Base-by-base conservation (phyloP, 2,888 invertebrate genomes). In the Gymnoscelis rufifasciata region DNA sequence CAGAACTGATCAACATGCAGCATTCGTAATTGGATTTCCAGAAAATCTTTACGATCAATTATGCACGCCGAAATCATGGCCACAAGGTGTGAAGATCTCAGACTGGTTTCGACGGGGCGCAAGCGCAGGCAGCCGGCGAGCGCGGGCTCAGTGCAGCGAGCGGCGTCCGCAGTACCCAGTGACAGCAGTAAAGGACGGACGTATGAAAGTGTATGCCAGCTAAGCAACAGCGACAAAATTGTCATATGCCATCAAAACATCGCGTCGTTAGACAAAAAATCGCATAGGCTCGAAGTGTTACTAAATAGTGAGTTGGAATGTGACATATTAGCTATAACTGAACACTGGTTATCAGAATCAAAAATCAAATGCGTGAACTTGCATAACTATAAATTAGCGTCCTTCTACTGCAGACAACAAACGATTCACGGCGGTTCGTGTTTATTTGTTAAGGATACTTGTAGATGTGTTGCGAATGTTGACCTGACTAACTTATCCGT, bases 91-190 rank as follows among this genome's bases (percentile, higher is more conserved):
- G 3, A 42, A 42, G 13, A 4, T 46, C 1, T 38, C 43, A 7
- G 39, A 50, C 26, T 50, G 50, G 46, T 50, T 46, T 51, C 50
- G 26, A 11, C 26, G 15, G 8, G 13, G 27, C 7, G 42, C 51
- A 43, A 43, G 46, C 37, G 7, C 7, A 13, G 44, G 44, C 44
- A n/a, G n/a, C n/a, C 44, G 49, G 44, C 15, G 41, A 3, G 24
- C 41, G 10, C 31, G 31, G 28, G 37, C 26, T n/a, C 41, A 11
- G 26, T 19, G 15, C 23, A 26, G 3, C 7, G 19, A 4, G 11
- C 26, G 13, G n/a, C 7, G n/a, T 26, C 11, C 11, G n/a, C 19
- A 10, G 30, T 26, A 12, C 1, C 38, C 3, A 38, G 27, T 1
- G 3, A 5, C 30, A 39, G 2, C 37, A 27, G 14, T 13, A 7